Percentiles rank a stretch among this genome's conserved stretches.
Evolutionary conservation across 2,113 vertebrate genomes (phyloP).

Genomic region (Paracanthobrama guichenoti): DNA sequence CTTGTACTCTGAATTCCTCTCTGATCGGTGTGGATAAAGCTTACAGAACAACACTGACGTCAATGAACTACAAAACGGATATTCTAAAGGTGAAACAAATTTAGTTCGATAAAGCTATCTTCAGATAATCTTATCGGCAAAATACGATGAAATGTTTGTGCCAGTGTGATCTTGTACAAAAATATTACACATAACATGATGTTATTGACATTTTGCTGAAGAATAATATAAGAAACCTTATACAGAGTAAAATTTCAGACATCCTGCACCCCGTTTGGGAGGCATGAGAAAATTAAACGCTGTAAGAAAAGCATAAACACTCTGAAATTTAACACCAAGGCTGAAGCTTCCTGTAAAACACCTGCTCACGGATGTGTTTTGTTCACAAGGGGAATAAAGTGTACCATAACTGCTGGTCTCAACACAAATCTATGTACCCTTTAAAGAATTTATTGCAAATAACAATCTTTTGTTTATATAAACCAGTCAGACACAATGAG

Average conservation of each 20-base stretch:
- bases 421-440: conserved; percentile 57
- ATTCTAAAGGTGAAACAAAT: conserved; percentile 24
- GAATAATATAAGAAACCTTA: conserved; percentile 9
- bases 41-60: conserved; percentile 3
- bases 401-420: conserved; percentile 72
- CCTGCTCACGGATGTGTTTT: conserved; percentile 72
- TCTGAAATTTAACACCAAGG: conserved; percentile 50
- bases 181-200: not conserved
- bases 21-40: not conserved
- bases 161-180: not conserved
- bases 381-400: conserved; percentile 81
- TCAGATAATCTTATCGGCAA: not conserved
- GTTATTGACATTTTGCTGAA: conserved; percentile 34
- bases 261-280: conserved; percentile 1
- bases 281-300: conserved; percentile 47
- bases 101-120: not conserved
- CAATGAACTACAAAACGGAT: conserved; percentile 20
- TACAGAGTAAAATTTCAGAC: conserved; percentile 20
- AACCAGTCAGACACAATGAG: conserved; percentile 29
- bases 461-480: conserved; percentile 52
- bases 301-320: conserved; percentile 40
- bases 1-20: conserved; percentile 25
- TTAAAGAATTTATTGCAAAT: conserved; percentile 67
- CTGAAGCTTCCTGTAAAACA: conserved; percentile 52
- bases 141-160: not conserved